These are phyloP conservation scores for Noctua pronuba DNA, from an alignment of 2,888 invertebrate genomes.

Conservation along the genomic window DNA sequence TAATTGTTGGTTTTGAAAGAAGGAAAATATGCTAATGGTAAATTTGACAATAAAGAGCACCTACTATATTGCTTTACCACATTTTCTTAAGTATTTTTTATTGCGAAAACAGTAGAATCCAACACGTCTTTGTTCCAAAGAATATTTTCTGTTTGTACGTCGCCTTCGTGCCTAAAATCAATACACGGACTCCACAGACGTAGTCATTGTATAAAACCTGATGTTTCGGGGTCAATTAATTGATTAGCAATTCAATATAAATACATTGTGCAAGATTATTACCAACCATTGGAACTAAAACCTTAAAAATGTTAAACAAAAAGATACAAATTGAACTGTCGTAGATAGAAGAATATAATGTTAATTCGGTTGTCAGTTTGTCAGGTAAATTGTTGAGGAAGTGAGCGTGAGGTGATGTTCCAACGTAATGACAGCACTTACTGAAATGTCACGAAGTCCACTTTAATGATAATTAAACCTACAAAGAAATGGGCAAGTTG, in stretches of 20 bases:
- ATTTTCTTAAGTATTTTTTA: slow-evolving; percentile 4
- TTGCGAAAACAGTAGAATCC: not conserved
- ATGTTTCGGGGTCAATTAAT: slow-evolving; percentile 55
- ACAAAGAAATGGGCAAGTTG: slow-evolving; percentile 26
- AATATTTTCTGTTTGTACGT: not conserved
- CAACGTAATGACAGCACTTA: slow-evolving; percentile 37
- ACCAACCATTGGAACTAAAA: slow-evolving; percentile 25
- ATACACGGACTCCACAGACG: slow-evolving; percentile 17
- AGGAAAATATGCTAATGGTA: slow-evolving; percentile 43
- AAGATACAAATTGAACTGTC: too few relatives aligned
- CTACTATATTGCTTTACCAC: slow-evolving; percentile 13
- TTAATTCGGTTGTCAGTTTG: slow-evolving; percentile 12
- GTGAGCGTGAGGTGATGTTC: slow-evolving; percentile 9
- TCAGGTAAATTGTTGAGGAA: slow-evolving; percentile 30
- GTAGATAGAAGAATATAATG: slow-evolving; percentile 6
- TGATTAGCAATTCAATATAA: slow-evolving; percentile 58
- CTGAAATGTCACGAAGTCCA: slow-evolving; percentile 45
- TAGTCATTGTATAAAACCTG: slow-evolving; percentile 41
- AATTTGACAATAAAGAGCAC: slow-evolving; percentile 29
- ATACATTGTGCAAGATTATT: slow-evolving; percentile 48
- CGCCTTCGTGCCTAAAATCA: slow-evolving; percentile 19
- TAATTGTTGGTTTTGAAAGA: slow-evolving; percentile 19
- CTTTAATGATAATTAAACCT: slow-evolving; percentile 34
- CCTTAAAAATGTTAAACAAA: not conserved
- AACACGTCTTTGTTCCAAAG: not conserved